Evolutionary conservation across 2,113 vertebrate species (phyloP).

Genomic region (Pituophis catenifer): DNA sequence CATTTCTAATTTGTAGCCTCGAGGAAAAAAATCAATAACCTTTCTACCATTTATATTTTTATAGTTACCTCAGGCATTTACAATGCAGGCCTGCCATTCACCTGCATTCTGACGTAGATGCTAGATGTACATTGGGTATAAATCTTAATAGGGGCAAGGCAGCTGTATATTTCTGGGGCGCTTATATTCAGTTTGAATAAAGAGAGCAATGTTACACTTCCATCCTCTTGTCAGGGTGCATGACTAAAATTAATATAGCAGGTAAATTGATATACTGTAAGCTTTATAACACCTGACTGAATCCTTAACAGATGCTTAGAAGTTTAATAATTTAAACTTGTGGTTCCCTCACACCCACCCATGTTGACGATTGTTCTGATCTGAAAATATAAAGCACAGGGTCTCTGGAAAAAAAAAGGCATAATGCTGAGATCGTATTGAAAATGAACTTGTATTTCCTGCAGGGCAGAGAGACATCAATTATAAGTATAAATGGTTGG

Average conservation of each 20-base stretch:
- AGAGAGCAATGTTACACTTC: conserved; percentile 34
- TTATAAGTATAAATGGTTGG: conserved; percentile 53
- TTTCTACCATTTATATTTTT: conserved; percentile 51
- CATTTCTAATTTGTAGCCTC: conserved; percentile 73
- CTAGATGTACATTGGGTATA: conserved; percentile 26
- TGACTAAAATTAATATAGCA: conserved; percentile 38
- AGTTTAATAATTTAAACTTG: conserved; percentile 50
- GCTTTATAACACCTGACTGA: conserved; percentile 35
- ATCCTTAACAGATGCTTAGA: background rate
- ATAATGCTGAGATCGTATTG: conserved; percentile 46
- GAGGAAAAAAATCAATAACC: conserved; percentile 56
- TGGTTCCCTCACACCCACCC: conserved; percentile 26
- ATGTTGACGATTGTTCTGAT: conserved; percentile 26
- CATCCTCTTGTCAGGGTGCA: conserved; percentile 20
- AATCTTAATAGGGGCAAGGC: conserved; percentile 35
- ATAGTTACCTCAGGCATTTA: conserved; percentile 56
- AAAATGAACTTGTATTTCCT: conserved; percentile 46
- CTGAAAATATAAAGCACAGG: conserved; percentile 37
- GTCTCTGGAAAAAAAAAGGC: conserved; percentile 41
- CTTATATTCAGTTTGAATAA: conserved; percentile 47
- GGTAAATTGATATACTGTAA: conserved; percentile 34
- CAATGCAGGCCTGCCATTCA: conserved; percentile 54
- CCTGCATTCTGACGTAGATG: background rate
- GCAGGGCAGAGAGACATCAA: conserved; percentile 55
- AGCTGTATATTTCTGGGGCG: conserved; percentile 38